Evolutionary conservation across 1,140 invertebrate genomes (phyloP).

Genomic region (Diuraphis noxia): DNA sequence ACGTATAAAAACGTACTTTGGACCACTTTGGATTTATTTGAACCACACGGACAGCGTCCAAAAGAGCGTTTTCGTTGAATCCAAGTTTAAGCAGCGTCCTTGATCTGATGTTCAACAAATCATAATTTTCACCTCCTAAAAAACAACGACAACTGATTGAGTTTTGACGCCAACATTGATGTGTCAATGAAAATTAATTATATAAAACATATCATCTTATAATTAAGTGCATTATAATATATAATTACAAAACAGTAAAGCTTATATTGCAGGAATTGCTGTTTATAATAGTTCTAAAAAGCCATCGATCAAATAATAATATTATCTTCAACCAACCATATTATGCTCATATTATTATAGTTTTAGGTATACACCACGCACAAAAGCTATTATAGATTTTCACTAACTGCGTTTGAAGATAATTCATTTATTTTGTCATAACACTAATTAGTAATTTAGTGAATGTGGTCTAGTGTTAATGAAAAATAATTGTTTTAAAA

Average conservation of each 20-base stretch:
- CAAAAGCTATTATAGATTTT: not conserved
- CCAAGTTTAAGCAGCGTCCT: conserved; percentile 69
- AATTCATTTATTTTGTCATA: not conserved
- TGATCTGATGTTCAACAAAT: conserved; percentile 71
- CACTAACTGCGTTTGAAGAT: not conserved
- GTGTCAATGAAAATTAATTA: not conserved
- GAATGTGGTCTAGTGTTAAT: not conserved
- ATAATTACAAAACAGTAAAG: not conserved
- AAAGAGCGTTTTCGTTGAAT: conserved; percentile 69
- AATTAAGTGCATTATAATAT: not conserved
- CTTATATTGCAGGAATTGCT: not conserved
- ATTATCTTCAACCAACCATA: not conserved
- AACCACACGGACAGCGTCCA: conserved; percentile 71
- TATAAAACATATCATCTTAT: not conserved
- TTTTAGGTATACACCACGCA: not conserved
- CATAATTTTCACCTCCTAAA: conserved; percentile 72
- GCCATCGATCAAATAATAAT: not conserved
- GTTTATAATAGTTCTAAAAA: not conserved
- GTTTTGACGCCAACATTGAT: not conserved
- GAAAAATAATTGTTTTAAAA: not conserved
- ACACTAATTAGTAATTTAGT: not conserved
- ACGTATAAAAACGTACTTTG: conserved; percentile 65
- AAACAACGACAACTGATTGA: conserved; percentile 55
- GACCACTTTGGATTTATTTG: conserved; percentile 72
- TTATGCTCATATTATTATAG: not conserved